Base-by-base conservation (phyloP, 2,113 vertebrate genomes). In the Acinonyx jubatus region DNA sequence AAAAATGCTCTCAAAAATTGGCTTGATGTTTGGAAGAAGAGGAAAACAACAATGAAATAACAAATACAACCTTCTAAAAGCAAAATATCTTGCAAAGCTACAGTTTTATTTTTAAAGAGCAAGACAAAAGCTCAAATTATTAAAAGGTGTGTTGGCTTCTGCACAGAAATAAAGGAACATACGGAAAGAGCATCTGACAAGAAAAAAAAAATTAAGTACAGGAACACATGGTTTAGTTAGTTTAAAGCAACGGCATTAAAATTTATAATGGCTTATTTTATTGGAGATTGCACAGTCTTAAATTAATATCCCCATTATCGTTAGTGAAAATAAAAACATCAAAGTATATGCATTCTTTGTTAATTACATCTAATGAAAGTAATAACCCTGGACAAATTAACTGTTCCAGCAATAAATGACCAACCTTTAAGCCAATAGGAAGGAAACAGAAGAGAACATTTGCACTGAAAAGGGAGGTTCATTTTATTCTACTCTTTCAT, bases 361-460 rank as follows among this genome's bases (percentile, higher is more conserved):
- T 98, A 98, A 97, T 98, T 91, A 98, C 68, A 81, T 36, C 91
- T 94, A 97, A 98, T 98, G 96, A 98, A 93, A 97, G 61, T 94
- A 98, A 95, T 95, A 97, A 96, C 45, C 65, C 21, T 96, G 80
- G 31, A 96, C 33, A 95, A 97, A 98, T 85, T 89, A 91, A 74
- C n/a, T 45, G 29, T 36, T 95, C n/a, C 0, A 29, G 50, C 41
- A 83, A 96, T 97, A 96, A 97, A 86, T 94, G 84, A 63, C 69
- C 87, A 73, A 83, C n/a, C 41, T 94, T 80, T 92, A 90, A 36
- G 57, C 31, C 86, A 92, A 21, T 0, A 16, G 55, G 31, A 57
- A 94, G 41, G 38, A 71, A 91, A 65, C n/a, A 74, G 6, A 61
- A 36, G 71, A 91, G n/a, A 87, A 65, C 50, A 82, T 94, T 38